Evolutionary conservation across 1,140 invertebrate genomes (phyloP).

Genomic region (Pteromalus puparum): DNA sequence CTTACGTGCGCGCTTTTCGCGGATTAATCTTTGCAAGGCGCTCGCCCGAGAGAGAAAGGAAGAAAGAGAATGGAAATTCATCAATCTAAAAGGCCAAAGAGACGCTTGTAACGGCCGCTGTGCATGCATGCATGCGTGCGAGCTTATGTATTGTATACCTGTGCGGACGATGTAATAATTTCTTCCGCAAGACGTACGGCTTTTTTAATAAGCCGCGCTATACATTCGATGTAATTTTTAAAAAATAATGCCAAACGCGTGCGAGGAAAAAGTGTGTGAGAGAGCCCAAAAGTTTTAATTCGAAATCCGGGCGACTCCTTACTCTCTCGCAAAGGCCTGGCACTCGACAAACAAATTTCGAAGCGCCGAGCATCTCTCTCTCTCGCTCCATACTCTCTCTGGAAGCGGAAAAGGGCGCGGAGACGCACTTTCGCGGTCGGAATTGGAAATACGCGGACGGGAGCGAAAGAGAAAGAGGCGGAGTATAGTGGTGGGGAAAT

Average conservation of each 20-base stretch:
- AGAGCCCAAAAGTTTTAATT: conserved; percentile 1
- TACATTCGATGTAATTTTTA: background rate
- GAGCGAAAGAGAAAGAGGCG: background rate
- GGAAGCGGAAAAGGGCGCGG: background rate
- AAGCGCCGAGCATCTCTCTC: background rate
- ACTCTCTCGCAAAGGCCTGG: background rate
- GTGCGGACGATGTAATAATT: background rate
- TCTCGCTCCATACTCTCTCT: background rate
- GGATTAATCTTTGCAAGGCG: conserved; percentile 36
- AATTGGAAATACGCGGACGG: conserved; percentile 9
- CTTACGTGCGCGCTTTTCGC: conserved; percentile 49
- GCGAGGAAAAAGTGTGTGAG: background rate
- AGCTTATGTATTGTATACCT: background rate
- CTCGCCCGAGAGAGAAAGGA: conserved; percentile 10
- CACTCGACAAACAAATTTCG: conserved; percentile 20
- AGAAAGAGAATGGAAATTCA: conserved; percentile 37
- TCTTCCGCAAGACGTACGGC: too few species aligned
- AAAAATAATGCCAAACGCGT: background rate
- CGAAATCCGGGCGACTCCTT: background rate
- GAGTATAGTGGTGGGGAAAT: background rate
- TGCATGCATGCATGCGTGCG: background rate
- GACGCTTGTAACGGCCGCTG: background rate
- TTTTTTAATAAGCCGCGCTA: background rate
- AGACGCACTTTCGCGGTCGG: background rate
- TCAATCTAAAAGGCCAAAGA: conserved; percentile 34